These are phyloP conservation scores for Catocala fraxini DNA, from an alignment of 2,888 invertebrate genomes.

Conservation along the genomic window DNA sequence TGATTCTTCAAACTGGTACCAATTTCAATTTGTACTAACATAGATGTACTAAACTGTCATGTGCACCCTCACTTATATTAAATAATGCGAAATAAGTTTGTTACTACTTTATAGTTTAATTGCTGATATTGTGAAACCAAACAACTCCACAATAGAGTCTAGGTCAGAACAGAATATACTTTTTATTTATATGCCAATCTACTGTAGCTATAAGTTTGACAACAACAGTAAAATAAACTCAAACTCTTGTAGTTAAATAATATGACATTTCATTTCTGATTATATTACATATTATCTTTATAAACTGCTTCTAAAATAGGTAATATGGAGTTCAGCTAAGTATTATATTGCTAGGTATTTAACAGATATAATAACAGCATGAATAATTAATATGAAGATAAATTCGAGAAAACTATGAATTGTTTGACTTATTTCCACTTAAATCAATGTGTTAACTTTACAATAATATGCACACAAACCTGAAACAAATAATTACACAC, in stretches of 20 bases:
- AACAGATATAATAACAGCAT: conserved; percentile 9
- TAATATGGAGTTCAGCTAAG: conserved; percentile 5
- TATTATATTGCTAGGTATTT: conserved; percentile 5
- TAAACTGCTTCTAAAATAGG: not conserved
- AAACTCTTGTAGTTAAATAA: too few species aligned
- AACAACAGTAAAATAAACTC: too few species aligned
- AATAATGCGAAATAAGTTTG: too few species aligned
- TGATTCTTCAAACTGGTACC: conserved; percentile 37
- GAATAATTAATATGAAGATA: conserved; percentile 5
- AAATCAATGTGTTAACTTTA: conserved; percentile 35
- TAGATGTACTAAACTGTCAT: conserved; percentile 61
- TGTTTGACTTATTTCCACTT: conserved; percentile 28
- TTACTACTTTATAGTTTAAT: too few species aligned
- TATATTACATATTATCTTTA: not conserved
- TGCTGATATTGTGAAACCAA: too few species aligned
- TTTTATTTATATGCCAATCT: too few species aligned
- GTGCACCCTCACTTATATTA: not conserved
- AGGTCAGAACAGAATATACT: too few species aligned
- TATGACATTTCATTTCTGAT: too few species aligned
- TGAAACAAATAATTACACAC: conserved; percentile 42
- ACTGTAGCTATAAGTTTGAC: too few species aligned
- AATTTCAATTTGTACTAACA: conserved; percentile 68
- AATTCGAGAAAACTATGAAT: conserved; percentile 19
- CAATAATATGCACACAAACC: conserved; percentile 36
- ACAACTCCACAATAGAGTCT: too few species aligned